These are phyloP conservation scores for Drosophila pegasa DNA, from an alignment of 2,888 invertebrate genomes.

Conservation along the genomic window DNA sequence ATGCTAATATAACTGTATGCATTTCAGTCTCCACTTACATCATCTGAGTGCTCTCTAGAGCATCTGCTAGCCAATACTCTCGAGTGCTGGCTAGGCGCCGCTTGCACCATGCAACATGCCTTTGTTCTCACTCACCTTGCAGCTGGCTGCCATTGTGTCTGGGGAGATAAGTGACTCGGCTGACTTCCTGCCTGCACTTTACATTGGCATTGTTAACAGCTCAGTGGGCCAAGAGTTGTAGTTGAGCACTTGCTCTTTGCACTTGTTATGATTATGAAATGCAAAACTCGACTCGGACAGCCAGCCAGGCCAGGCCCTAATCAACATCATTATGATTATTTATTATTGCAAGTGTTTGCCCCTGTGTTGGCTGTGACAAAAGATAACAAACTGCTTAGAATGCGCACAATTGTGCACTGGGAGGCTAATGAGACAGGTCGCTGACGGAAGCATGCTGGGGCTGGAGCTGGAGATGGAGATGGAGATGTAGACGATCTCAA, in stretches of 20 bases:
- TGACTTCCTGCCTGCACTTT: slow-evolving; percentile 46
- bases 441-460: slow-evolving; percentile 62
- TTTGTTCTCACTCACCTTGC: slow-evolving; percentile 38
- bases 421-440: slow-evolving; percentile 65
- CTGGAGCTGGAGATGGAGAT: slow-evolving; percentile 15
- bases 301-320: slow-evolving; percentile 9
- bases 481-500: slow-evolving; percentile 25
- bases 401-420: slow-evolving; percentile 52
- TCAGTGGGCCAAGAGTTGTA: slow-evolving; percentile 31
- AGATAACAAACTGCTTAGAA: slow-evolving; percentile 64
- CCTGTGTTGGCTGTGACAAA: slow-evolving; percentile 42
- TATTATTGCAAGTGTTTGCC: slow-evolving; percentile 38
- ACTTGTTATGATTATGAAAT: slow-evolving; percentile 68
- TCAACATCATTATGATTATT: slow-evolving; percentile 24
- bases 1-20: neutral
- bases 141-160: slow-evolving; percentile 51
- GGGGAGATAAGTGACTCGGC: slow-evolving; percentile 25
- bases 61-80: neutral
- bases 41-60: neutral
- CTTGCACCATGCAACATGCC: slow-evolving; percentile 34
- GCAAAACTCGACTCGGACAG: slow-evolving; percentile 35
- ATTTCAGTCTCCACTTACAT: neutral
- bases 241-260: slow-evolving; percentile 18
- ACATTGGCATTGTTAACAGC: slow-evolving; percentile 49
- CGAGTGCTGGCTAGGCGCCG: neutral